phyloP scores from a whole-genome alignment of 2,797 vertebrate genomes.

The Hybognathus amarus region DNA sequence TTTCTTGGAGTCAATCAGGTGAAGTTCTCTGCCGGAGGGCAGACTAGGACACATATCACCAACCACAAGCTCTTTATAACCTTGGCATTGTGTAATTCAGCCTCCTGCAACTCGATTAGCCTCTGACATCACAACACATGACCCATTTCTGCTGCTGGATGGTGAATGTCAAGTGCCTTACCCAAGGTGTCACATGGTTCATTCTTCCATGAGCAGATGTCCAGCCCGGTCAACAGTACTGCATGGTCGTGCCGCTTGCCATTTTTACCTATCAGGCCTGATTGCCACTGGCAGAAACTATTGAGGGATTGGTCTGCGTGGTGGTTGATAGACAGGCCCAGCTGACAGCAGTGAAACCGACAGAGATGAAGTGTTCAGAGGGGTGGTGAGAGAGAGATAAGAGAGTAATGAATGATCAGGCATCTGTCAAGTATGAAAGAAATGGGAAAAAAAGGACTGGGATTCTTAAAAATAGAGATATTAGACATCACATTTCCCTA shows the following conservation, averaged over 20 bases:
- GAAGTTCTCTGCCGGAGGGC: constrained; percentile 27
- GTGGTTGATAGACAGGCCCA: constrained; percentile 91
- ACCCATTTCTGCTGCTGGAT: constrained; percentile 13
- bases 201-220: constrained; percentile 99
- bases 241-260: constrained; percentile 96
- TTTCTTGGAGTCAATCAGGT: constrained; percentile 32
- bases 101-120: constrained; percentile 1
- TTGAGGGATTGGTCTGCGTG: constrained; percentile 97
- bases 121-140: neutral
- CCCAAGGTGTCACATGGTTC: constrained; percentile 96
- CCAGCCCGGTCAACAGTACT: constrained; percentile 93
- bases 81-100: neutral
- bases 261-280: constrained; percentile 88
- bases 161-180: constrained; percentile 64
- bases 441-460: neutral
- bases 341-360: constrained; percentile 68
- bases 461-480: neutral
- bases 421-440: neutral
- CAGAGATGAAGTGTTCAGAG: constrained; percentile 13
- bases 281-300: constrained; percentile 99
- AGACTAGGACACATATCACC: constrained; percentile 26
- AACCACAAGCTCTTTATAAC: neutral
- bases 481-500: neutral
- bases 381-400: constrained; percentile 24
- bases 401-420: constrained; percentile 12